A percentile compares a stretch with the other conserved stretches of the same genome.
phyloP scores from a whole-genome alignment of 2,888 invertebrate species.

The Ctenicera cuprea region DNA sequence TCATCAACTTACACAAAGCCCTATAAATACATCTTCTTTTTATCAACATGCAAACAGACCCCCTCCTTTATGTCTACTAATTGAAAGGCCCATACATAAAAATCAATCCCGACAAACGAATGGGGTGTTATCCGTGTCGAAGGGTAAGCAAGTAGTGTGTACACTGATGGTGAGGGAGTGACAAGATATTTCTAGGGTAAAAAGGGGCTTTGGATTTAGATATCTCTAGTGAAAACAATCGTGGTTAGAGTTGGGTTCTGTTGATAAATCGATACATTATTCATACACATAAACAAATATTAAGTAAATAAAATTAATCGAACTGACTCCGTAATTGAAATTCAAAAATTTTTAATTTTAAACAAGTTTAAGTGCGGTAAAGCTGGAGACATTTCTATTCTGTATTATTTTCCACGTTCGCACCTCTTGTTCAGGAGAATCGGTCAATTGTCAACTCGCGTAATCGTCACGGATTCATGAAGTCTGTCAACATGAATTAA shows the following conservation, averaged over 20 bases:
- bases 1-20: conserved; percentile 39
- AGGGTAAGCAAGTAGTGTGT: conserved; percentile 56
- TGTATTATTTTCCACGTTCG: conserved; percentile 18
- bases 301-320: too few species aligned
- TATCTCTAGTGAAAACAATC: conserved; percentile 23
- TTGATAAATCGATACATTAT: too few species aligned
- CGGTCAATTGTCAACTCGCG: conserved; percentile 37
- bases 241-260: conserved; percentile 5
- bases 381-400: background rate
- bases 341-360: too few species aligned
- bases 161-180: conserved; percentile 52
- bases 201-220: conserved; percentile 13
- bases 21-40: conserved; percentile 61
- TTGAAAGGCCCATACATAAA: conserved; percentile 70
- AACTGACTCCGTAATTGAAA: too few species aligned
- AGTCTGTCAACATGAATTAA: conserved; percentile 66
- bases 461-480: conserved; percentile 48
- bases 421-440: conserved; percentile 26
- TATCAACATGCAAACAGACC: conserved; percentile 60
- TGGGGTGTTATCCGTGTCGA: conserved; percentile 56
- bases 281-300: too few species aligned
- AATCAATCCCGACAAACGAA: conserved; percentile 64
- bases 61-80: conserved; percentile 64
- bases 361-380: too few species aligned
- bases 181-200: conserved; percentile 21